Evolutionary conservation across 2,888 invertebrate genomes (phyloP), one percentile per base, ranked within the genome.

Genomic region (Pachymerium ferrugineum): DNA sequence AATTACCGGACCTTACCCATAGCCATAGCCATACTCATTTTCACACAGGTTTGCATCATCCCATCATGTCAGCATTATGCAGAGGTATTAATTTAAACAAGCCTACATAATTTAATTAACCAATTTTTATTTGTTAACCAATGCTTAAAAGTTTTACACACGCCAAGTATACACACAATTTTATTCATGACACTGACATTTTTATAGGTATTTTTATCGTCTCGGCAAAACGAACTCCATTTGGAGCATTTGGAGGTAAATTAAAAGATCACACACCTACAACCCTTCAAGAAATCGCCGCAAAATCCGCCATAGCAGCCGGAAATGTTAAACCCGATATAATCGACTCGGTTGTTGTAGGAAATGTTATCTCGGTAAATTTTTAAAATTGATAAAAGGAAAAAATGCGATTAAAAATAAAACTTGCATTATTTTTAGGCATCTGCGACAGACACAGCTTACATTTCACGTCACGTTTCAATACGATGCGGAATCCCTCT

Each of bases 211-310:
- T 94, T 77, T 94, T 92, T 82, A 91, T 95, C 81, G 94, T 98
- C 76, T 94, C 93, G 78, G 97, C 97, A 16, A 98, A 97, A 84
- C 89, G 98, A 76, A 98, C 97, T 0, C 92, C 97, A 2, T 98
- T 98, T 84, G 98, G 98, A 73, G 90, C 97, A 0, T 97, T 91
- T 84, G 98, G 98, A 31, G 86, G 86, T 19, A 83, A 83, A 77
- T 78, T 87, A 42, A 84, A 84, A 76, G 82, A 83, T 72, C 77
- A 82, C n/a, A 79, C 83, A 12, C 82, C 84, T 1, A 86, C 85
- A 22, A 84, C 84, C 74, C 33, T 75, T 3, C 71, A 75, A 33
- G 90, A 90, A 19, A 84, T 89, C 12, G 93, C 94, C 0, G 87
- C 90, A 0, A 89, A 88, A 76, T 93, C 92, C 6, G 93, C 93